Evolutionary conservation across 2,888 invertebrate genomes (phyloP).

Genomic region (Atrina japonica): DNA sequence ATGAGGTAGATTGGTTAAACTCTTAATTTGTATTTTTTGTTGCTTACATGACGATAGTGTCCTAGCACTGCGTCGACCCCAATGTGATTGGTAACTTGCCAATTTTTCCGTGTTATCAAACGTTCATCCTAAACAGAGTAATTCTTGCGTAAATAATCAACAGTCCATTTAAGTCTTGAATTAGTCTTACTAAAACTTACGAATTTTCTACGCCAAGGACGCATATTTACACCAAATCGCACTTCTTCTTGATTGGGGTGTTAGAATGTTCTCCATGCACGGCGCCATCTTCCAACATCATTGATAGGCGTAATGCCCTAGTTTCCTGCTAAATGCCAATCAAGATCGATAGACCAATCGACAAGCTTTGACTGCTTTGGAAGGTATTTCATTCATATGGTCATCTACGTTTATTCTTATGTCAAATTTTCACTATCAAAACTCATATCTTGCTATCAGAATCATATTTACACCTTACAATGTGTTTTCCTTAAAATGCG

Average conservation of each 20-base stretch:
- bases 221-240: too few species aligned
- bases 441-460: neutral
- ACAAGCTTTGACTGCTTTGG: neutral
- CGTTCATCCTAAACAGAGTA: too few species aligned
- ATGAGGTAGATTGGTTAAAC: conserved; percentile 68
- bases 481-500: neutral
- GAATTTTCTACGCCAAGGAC: conserved; percentile 4
- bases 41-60: conserved; percentile 40
- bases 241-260: conserved; percentile 2
- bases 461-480: neutral
- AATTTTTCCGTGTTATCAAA: conserved; percentile 8
- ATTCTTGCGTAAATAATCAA: too few species aligned
- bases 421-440: neutral
- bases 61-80: conserved; percentile 24
- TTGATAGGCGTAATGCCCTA: conserved; percentile 45
- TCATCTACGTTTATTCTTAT: conserved; percentile 6
- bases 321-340: conserved; percentile 39
- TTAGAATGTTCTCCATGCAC: conserved; percentile 27
- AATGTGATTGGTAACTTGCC: conserved; percentile 36
- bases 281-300: conserved; percentile 48
- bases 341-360: conserved; percentile 54
- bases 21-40: conserved; percentile 14
- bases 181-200: conserved; percentile 6
- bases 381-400: conserved; percentile 37
- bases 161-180: too few species aligned